Conservation (phyloP, 2,113 vertebrate species). For the Takifugu bimaculatus region DNA sequence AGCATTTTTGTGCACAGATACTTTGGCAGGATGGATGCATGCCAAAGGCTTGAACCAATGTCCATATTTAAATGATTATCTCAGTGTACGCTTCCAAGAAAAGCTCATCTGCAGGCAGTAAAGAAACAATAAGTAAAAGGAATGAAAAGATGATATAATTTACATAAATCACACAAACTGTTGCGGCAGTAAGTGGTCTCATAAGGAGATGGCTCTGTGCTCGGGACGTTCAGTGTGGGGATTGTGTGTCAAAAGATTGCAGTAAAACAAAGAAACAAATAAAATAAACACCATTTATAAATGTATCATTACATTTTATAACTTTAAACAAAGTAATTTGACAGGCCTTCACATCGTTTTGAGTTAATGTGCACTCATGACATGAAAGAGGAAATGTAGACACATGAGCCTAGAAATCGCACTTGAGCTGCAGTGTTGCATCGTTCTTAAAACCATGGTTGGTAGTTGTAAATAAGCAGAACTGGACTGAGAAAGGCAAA, state of each 20-base stretch:
- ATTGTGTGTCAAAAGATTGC: background rate
- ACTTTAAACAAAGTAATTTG: background rate
- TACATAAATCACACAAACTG: too few species aligned
- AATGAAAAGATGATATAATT: too few species aligned
- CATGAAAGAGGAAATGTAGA: background rate
- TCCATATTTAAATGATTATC: slow-evolving; percentile 52
- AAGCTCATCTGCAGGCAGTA: slow-evolving; percentile 14
- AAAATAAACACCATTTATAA: too few species aligned
- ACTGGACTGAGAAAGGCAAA: slow-evolving; percentile 68
- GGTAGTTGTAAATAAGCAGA: slow-evolving; percentile 69
- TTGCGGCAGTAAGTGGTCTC: too few species aligned
- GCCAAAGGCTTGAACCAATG: slow-evolving; percentile 54
- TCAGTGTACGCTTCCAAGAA: slow-evolving; percentile 25
- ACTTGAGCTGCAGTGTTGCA: slow-evolving; percentile 41
- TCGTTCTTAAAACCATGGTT: slow-evolving; percentile 44
- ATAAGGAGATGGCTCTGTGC: too few species aligned
- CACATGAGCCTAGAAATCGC: slow-evolving; percentile 26
- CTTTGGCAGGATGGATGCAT: slow-evolving; percentile 46
- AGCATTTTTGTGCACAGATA: slow-evolving; percentile 34
- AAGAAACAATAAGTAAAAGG: background rate
- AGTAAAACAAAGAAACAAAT: slow-evolving; percentile 4
- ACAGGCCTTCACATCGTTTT: background rate
- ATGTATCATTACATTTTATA: background rate
- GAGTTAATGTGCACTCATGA: slow-evolving; percentile 9
- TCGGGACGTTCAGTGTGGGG: too few species aligned